Conservation (phyloP, 2,797 vertebrate genomes). For the Hemitrygon akajei region DNA sequence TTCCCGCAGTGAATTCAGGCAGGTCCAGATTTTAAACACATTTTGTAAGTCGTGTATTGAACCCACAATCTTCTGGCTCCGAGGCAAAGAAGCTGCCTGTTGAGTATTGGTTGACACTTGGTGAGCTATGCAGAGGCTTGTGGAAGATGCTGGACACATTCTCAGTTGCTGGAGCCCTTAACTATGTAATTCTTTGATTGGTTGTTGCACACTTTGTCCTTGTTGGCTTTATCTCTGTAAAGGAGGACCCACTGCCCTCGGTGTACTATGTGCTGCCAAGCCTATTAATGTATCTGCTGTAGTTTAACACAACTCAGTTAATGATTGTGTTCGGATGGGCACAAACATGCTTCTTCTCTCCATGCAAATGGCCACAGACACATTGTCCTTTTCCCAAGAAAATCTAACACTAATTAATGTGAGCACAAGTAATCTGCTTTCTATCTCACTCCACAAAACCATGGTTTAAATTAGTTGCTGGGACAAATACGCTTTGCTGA, state of each 20-base stretch:
- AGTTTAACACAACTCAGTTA: slow-evolving; percentile 54
- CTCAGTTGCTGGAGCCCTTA: slow-evolving; percentile 45
- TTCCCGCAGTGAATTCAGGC: background rate
- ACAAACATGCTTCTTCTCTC: slow-evolving; percentile 37
- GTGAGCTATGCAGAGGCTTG: background rate
- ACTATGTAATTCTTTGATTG: slow-evolving; percentile 50
- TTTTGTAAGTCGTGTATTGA: background rate
- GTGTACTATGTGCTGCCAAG: slow-evolving; percentile 46
- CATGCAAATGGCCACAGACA: slow-evolving; percentile 43
- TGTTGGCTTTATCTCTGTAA: slow-evolving; percentile 61
- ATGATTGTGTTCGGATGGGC: slow-evolving; percentile 40
- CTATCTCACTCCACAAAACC: slow-evolving; percentile 43
- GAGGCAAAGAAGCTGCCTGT: background rate
- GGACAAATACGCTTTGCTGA: slow-evolving; percentile 47
- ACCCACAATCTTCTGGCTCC: background rate
- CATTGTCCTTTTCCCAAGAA: slow-evolving; percentile 42
- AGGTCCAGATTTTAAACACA: too few species aligned
- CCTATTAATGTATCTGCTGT: slow-evolving; percentile 59
- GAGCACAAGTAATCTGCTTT: slow-evolving; percentile 42
- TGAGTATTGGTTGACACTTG: background rate
- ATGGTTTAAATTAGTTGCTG: slow-evolving; percentile 43
- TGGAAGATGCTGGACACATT: background rate
- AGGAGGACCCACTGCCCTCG: slow-evolving; percentile 58
- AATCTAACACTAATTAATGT: slow-evolving; percentile 37
- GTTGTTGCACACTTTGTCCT: slow-evolving; percentile 57